Evolutionary conservation across 2,113 vertebrate genomes (phyloP), one percentile per base, ranked within the genome.

Genomic region (Gasterosteus nipponicus): DNA sequence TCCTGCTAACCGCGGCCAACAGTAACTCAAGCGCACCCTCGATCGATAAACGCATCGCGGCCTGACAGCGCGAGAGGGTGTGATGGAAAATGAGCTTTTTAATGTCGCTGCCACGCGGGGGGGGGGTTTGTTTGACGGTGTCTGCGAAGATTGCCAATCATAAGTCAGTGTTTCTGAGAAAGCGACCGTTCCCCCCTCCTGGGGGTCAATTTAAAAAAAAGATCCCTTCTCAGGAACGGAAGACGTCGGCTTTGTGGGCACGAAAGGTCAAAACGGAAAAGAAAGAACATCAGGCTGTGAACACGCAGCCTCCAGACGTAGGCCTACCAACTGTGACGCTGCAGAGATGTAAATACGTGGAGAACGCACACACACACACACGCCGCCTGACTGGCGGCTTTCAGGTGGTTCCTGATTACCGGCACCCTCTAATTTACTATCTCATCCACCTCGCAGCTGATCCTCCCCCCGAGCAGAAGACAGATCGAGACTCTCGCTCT

Each of bases 401-500:
- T 51, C 15, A 47, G 46, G 19, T 47, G 46, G 18, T 83, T 74
- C n/a, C 33, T 67, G 74, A 74, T 83, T 54, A 64, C 53, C 49
- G 41, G 58, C 53, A 57, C n/a, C 67, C 69, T 72, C 70, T 80
- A 75, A 85, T 89, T 86, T 78, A 83, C 70, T 60, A 9, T 61
- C 68, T 71, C 77, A 81, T 76, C 51, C 60, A 67, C 71, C 62
- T 71, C 47, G 26, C 8, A 26, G 63, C 63, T 73, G 53, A 87
- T 71, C 79, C 67, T 60, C 61, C 44, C 49, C 47, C 49, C 47
- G 44, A 44, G 64, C 10, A 22, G 18, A 19, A 56, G 77, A 82
- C 38, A 59, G 64, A 85, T 80, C 49, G 69, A 86, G 69, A 46
- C 35, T 61, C 19, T 65, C 5, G 16, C 31, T 75, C 15, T 79